These are phyloP conservation scores for Apeltes quadracus DNA, from an alignment of 2,113 vertebrate genomes.

Conservation along the genomic window DNA sequence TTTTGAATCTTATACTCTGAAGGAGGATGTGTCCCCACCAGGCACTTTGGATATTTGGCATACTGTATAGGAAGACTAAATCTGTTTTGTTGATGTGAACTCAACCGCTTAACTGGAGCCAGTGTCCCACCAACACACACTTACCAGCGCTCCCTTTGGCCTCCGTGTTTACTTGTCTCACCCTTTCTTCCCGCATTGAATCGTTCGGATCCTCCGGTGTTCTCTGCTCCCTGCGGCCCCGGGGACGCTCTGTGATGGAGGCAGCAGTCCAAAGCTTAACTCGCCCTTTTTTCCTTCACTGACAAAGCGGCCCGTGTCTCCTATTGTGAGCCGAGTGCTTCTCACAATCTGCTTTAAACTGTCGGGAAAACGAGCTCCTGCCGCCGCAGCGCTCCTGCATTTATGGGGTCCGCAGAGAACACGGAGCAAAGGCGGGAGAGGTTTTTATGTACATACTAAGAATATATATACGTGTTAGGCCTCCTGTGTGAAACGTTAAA, in stretches of 20 bases:
- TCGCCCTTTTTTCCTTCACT: slow-evolving; percentile 86
- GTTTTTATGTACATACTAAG: slow-evolving; percentile 43
- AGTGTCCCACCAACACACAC: neutral
- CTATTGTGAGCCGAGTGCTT: slow-evolving; percentile 84
- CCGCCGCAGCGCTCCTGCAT: slow-evolving; percentile 66
- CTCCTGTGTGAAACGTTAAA: slow-evolving; percentile 44
- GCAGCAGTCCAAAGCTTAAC: slow-evolving; percentile 77
- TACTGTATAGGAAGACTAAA: neutral
- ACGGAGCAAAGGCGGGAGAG: slow-evolving; percentile 38
- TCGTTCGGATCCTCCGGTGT: slow-evolving; percentile 32
- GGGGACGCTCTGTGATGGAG: slow-evolving; percentile 59
- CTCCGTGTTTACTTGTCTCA: slow-evolving; percentile 37
- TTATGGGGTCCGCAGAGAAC: slow-evolving; percentile 62
- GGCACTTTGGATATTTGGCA: neutral
- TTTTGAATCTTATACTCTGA: neutral
- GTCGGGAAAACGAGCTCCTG: slow-evolving; percentile 74
- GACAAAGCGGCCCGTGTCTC: slow-evolving; percentile 81
- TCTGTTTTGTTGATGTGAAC: neutral
- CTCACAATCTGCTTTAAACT: slow-evolving; percentile 80
- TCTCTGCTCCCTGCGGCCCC: slow-evolving; percentile 41
- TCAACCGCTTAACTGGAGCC: slow-evolving; percentile 4
- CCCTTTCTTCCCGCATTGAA: slow-evolving; percentile 46
- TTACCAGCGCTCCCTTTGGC: slow-evolving; percentile 10
- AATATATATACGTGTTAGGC: slow-evolving; percentile 13
- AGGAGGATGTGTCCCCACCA: neutral